Evolutionary conservation across 2,113 vertebrate genomes (phyloP), one percentile per base, ranked within the genome.

Genomic region (Zeus faber): DNA sequence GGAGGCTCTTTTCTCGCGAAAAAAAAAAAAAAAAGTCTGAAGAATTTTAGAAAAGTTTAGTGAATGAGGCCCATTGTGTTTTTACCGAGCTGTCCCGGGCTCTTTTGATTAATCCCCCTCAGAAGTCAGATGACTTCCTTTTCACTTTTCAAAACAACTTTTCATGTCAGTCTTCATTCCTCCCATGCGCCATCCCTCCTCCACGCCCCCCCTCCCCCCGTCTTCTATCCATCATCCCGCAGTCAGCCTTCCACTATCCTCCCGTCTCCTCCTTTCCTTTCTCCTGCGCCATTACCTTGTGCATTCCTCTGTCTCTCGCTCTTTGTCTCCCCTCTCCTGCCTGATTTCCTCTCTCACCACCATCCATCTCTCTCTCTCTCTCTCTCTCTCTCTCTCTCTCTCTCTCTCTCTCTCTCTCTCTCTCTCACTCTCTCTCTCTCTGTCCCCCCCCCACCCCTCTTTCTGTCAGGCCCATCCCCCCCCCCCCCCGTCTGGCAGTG

Each of bases 111-210:
- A 80, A 85, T 80, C 74, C 72, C 67, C 67, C 70, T 77, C 67
- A 75, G 76, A 85, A 67, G 10, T 76, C 77, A 75, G 72, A 76
- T 58, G 75, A 77, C 82, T 79, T 83, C 77, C 79, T 14, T 80
- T 72, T 85, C 74, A 70, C 67, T 72, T 82, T 77, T 77, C 82
- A 83, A 83, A 86, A 81, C 77, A 83, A 79, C 80, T 65, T 73
- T 76, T 70, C 76, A 71, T 65, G 71, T 73, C 81, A 78, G 72
- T 68, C 71, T 76, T 74, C 66, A 71, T 83, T 79, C 76, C 70
- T 66, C 64, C 63, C 11, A 31, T 31, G 7, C 11, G 29, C 7
- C 63, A 43, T 54, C 58, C 44, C 48, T 57, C 55, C 35, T 21
- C 43, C n/a, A 9, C n/a, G 14, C 66, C 66, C 40, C 31, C 46